Evolutionary conservation across 1,140 invertebrate species (phyloP).

Genomic region (Chrysopa pallens): DNA sequence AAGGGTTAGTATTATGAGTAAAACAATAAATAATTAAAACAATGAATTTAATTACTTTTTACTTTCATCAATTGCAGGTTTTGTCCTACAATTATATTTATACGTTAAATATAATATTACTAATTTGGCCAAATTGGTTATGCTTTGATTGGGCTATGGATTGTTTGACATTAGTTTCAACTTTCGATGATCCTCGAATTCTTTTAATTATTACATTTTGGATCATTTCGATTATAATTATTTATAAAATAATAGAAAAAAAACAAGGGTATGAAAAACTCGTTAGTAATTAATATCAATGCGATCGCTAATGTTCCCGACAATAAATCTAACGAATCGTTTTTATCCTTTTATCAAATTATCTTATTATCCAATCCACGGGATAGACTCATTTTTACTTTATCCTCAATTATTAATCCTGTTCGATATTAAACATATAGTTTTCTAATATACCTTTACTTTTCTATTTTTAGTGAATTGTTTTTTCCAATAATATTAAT

Average conservation of each 20-base stretch:
- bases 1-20: slow-evolving; percentile 30
- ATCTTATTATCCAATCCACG: no score
- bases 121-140: slow-evolving; percentile 70
- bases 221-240: slow-evolving; percentile 18
- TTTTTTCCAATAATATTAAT: slow-evolving; percentile 26
- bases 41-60: slow-evolving; percentile 15
- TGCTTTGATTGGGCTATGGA: slow-evolving; percentile 93
- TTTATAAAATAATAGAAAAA: slow-evolving; percentile 7
- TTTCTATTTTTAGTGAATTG: slow-evolving; percentile 35
- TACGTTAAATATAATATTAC: slow-evolving; percentile 54
- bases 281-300: no score
- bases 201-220: slow-evolving; percentile 43
- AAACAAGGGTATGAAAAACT: slow-evolving; percentile 8
- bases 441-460: slow-evolving; percentile 28
- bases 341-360: no score
- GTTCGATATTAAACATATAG: slow-evolving; percentile 5
- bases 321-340: no score
- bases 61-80: slow-evolving; percentile 38
- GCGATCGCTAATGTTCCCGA: no score
- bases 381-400: no score
- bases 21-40: no score
- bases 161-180: slow-evolving; percentile 54
- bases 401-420: no score
- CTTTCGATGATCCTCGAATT: slow-evolving; percentile 39
- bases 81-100: slow-evolving; percentile 74